Percentiles rank a stretch among this genome's conserved stretches.
Evolutionary conservation across 2,797 vertebrate species (phyloP).

Genomic region (Scomberomorus guttatus): DNA sequence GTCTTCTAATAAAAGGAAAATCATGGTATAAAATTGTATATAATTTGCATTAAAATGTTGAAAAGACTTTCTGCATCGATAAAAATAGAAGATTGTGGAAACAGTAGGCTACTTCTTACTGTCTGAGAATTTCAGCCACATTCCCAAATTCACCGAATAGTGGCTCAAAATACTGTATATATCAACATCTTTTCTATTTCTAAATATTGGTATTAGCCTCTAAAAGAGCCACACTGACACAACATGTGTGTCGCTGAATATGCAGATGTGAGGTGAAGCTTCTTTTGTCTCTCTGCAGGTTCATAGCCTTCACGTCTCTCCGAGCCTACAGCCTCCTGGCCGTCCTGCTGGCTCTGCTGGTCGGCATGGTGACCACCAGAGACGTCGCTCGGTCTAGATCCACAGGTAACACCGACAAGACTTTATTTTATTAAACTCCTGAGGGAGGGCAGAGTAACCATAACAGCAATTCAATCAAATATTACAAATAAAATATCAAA

Average conservation of each 20-base stretch:
- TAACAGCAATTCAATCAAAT: no score
- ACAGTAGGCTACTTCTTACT: no score
- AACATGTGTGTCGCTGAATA: neutral
- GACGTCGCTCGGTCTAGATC: constrained; percentile 69
- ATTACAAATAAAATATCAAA: no score
- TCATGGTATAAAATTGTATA: neutral
- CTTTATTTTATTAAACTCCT: neutral
- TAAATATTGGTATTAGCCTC: neutral
- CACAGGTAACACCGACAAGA: constrained; percentile 65
- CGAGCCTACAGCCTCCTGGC: constrained; percentile 74
- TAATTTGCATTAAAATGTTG: neutral
- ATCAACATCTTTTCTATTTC: no score
- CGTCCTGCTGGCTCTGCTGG: constrained; percentile 68
- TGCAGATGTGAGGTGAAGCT: neutral
- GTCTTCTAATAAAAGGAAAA: neutral
- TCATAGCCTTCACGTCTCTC: constrained; percentile 75
- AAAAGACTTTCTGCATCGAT: no score
- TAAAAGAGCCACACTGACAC: neutral
- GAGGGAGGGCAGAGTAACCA: neutral
- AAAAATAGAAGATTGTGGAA: no score
- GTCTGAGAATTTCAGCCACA: no score
- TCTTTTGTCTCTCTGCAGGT: constrained; percentile 65
- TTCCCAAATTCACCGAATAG: no score
- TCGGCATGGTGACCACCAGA: constrained; percentile 62
- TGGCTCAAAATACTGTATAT: no score